Percentiles rank a stretch among this genome's conserved stretches.
These are phyloP conservation scores for Melanerpes formicivorus DNA, from an alignment of 2,113 vertebrate genomes.

Conservation along the genomic window DNA sequence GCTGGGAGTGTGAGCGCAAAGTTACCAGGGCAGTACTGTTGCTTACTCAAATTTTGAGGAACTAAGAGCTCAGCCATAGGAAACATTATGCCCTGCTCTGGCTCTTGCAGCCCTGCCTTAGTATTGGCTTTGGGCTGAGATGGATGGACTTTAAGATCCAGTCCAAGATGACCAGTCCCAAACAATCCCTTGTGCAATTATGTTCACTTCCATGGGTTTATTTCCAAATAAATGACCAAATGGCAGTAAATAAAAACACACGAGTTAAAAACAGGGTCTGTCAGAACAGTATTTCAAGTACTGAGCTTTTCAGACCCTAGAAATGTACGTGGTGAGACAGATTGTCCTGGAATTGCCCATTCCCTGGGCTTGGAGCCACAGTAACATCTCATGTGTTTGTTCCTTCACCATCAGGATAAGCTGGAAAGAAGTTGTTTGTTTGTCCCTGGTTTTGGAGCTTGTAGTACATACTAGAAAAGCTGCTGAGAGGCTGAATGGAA, in stretches of 20 bases:
- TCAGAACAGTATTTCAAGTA: not conserved
- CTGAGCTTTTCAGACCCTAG: not conserved
- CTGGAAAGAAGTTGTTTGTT: not conserved
- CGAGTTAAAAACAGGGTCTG: not conserved
- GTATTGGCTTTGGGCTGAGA: not conserved
- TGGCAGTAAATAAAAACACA: not conserved
- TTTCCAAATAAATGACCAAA: not conserved
- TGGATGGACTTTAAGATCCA: not conserved
- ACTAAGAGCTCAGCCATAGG: not conserved
- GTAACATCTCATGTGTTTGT: fast-evolving
- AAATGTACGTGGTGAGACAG: not conserved
- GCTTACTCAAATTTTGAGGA: not conserved
- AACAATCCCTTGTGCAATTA: fast-evolving
- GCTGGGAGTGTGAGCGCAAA: not conserved
- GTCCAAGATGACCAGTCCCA: fast-evolving
- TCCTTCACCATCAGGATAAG: not conserved
- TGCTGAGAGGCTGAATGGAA: not conserved
- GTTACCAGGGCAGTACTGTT: not conserved
- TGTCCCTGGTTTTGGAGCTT: not conserved
- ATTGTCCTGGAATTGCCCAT: not conserved
- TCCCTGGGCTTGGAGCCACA: not conserved
- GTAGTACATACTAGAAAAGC: not conserved
- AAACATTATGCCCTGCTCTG: fast-evolving
- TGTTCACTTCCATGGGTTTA: not conserved
- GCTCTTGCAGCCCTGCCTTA: not conserved